Evolutionary conservation across 1,140 invertebrate species (phyloP).

Genomic region (Drosophila burlai): DNA sequence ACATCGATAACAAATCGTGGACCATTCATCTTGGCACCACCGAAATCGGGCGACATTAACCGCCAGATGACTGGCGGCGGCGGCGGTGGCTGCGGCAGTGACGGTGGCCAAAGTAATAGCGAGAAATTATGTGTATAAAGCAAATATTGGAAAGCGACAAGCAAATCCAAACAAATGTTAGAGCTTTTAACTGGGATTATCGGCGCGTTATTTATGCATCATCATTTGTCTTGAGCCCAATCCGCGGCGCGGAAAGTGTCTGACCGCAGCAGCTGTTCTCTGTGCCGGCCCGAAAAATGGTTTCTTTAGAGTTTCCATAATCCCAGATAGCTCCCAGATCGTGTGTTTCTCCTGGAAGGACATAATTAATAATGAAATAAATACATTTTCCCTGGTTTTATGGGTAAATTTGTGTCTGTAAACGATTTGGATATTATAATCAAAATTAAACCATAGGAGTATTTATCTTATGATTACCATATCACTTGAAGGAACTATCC

Average conservation of each 20-base stretch:
- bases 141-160: constrained; percentile 57
- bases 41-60: constrained; percentile 74
- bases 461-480: not conserved
- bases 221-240: constrained; percentile 69
- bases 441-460: not conserved
- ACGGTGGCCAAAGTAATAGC: constrained; percentile 50
- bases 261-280: constrained; percentile 36
- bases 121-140: constrained; percentile 65
- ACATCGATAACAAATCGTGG: constrained; percentile 69
- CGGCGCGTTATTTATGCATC: constrained; percentile 73
- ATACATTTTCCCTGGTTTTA: not conserved
- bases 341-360: not conserved
- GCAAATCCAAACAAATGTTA: constrained; percentile 81
- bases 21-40: constrained; percentile 61
- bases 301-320: constrained; percentile 5
- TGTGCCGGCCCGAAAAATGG: not conserved
- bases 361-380: not conserved
- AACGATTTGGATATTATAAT: not conserved
- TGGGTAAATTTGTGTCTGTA: not conserved
- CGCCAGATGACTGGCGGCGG: constrained; percentile 30
- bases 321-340: not conserved
- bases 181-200: constrained; percentile 81
- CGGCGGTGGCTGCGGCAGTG: constrained; percentile 3
- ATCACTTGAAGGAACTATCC: not conserved
- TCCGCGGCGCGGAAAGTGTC: constrained; percentile 8